Evolutionary conservation across 2,113 vertebrate genomes (phyloP).

Genomic region (Progne subis): DNA sequence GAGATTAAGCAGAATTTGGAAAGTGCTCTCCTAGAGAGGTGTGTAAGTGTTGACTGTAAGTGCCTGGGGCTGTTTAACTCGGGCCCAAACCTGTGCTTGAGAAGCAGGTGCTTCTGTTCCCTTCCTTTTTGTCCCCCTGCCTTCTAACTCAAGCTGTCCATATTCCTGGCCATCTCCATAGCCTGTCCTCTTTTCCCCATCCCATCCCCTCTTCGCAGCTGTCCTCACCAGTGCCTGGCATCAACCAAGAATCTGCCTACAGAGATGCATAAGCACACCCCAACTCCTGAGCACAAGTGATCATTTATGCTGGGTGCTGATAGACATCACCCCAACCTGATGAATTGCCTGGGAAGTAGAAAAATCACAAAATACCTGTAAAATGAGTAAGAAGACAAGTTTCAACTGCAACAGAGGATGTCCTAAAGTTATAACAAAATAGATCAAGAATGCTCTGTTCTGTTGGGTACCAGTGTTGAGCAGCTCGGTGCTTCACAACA

Average conservation of each 20-base stretch:
- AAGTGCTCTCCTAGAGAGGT: not conserved
- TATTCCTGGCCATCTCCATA: not conserved
- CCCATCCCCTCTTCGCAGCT: not conserved
- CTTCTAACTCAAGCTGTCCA: not conserved
- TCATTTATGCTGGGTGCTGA: not conserved
- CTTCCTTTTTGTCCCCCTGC: not conserved
- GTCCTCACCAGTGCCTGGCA: fast-evolving
- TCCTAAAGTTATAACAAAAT: not conserved
- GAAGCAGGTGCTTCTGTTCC: not conserved
- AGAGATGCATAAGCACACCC: fast-evolving
- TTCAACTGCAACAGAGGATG: not conserved
- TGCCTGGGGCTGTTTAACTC: not conserved
- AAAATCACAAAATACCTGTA: not conserved
- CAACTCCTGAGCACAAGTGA: fast-evolving
- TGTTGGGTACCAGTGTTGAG: fast-evolving
- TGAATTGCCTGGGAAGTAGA: not conserved
- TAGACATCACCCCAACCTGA: not conserved
- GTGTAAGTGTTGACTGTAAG: not conserved
- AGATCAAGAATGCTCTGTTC: not conserved
- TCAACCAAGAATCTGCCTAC: not conserved
- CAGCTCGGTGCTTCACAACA: fast-evolving
- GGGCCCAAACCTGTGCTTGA: not conserved
- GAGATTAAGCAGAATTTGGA: not conserved
- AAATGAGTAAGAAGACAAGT: not conserved
- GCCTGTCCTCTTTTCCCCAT: not conserved